Percentiles rank a stretch among this genome's conserved stretches.
Conservation (phyloP, 2,797 vertebrate genomes). For the Hirundo rustica region DNA sequence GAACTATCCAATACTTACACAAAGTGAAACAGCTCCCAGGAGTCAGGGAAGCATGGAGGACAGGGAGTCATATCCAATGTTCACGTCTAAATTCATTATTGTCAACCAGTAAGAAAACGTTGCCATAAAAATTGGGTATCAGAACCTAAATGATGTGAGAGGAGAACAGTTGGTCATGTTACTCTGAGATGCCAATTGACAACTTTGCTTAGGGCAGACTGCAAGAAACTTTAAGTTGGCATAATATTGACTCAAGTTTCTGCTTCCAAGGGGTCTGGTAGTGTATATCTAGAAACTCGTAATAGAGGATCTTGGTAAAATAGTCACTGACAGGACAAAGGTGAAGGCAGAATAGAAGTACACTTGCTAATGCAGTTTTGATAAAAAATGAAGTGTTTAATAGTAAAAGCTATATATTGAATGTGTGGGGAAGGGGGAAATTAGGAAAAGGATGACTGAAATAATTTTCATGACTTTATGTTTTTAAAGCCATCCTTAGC, state of each 20-base stretch:
- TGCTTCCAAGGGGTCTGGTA: background rate
- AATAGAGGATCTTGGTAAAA: background rate
- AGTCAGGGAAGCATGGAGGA: background rate
- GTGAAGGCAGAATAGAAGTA: background rate
- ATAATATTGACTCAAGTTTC: background rate
- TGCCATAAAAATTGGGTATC: background rate
- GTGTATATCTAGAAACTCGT: background rate
- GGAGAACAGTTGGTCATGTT: background rate
- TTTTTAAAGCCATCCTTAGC: background rate
- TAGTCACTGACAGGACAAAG: background rate
- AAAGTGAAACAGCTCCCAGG: background rate
- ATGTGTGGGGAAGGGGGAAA: fast-evolving
- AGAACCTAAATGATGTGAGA: background rate
- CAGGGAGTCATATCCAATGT: background rate
- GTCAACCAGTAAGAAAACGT: background rate
- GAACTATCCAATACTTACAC: background rate
- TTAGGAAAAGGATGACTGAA: background rate
- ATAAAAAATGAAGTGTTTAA: background rate
- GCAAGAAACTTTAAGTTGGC: background rate
- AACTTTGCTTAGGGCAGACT: background rate
- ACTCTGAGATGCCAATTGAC: background rate
- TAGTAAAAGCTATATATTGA: background rate
- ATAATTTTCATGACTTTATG: background rate
- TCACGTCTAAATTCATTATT: background rate
- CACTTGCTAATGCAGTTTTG: background rate